Evolutionary conservation across 2,888 invertebrate genomes (phyloP).

Genomic region (Tetramorium bicarinatum): DNA sequence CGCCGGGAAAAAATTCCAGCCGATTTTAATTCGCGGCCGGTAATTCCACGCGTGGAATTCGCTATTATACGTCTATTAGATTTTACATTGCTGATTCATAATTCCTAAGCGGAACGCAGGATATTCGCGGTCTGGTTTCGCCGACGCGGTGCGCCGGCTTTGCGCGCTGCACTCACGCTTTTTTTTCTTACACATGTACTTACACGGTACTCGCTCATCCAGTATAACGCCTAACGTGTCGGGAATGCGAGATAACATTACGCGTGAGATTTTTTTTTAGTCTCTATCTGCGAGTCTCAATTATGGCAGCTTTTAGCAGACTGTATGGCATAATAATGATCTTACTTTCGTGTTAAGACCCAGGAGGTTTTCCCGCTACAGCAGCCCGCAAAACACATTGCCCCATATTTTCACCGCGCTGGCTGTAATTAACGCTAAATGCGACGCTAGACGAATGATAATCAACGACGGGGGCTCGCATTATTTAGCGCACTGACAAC

Average conservation of each 20-base stretch:
- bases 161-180: neutral
- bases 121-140: conserved; percentile 43
- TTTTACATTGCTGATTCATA: conserved; percentile 40
- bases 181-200: conserved; percentile 18
- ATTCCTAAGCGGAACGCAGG: conserved; percentile 27
- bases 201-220: neutral
- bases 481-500: conserved; percentile 18
- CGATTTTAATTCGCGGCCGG: conserved; percentile 10
- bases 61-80: conserved; percentile 28
- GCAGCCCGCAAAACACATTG: neutral
- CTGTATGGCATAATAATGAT: neutral
- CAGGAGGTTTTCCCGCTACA: conserved; percentile 4
- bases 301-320: neutral
- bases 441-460: conserved; percentile 21
- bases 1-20: neutral
- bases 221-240: neutral
- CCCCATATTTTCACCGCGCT: conserved; percentile 35
- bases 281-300: conserved; percentile 15
- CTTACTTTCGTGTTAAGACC: conserved; percentile 10
- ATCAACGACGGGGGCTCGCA: neutral
- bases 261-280: conserved; percentile 16
- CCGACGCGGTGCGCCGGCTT: neutral
- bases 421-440: neutral
- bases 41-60: conserved; percentile 25
- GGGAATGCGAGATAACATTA: conserved; percentile 37